phyloP scores from a whole-genome alignment of 2,797 vertebrate genomes.

The Ctenosaura bakeri region DNA sequence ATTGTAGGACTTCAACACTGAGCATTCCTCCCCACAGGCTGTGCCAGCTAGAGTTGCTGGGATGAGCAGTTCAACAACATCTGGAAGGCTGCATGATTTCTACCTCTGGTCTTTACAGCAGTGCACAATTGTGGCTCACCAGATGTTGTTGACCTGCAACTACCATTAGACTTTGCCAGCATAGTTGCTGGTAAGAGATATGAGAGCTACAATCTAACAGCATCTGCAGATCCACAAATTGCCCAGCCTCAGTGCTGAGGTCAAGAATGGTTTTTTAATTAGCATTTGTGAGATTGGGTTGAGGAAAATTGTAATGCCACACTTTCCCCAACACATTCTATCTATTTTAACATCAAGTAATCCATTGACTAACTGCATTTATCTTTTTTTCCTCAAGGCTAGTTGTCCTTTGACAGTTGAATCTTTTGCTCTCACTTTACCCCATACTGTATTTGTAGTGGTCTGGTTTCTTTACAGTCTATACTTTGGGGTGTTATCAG shows the following conservation, averaged over 20 bases:
- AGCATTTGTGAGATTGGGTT: background rate
- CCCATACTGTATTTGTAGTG: constrained; percentile 13
- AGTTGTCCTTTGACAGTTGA: constrained; percentile 26
- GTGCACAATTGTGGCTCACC: too few species aligned
- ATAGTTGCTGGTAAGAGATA: background rate
- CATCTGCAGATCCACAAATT: background rate
- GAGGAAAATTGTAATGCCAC: background rate
- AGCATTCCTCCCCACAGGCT: too few species aligned
- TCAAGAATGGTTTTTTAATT: background rate
- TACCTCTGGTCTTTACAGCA: too few species aligned
- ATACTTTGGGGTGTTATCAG: constrained; percentile 23
- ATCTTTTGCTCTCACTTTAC: background rate
- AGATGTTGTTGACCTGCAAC: background rate
- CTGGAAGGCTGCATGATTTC: too few species aligned
- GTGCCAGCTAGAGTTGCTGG: too few species aligned
- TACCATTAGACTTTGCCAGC: too few species aligned
- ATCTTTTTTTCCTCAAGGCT: background rate
- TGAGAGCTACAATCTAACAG: background rate
- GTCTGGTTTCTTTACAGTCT: constrained; percentile 1
- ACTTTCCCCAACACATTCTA: background rate
- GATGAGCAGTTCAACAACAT: too few species aligned
- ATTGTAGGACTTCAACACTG: background rate
- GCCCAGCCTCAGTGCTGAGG: background rate
- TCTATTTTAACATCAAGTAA: background rate
- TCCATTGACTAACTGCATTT: background rate